A percentile compares a stretch with the other conserved stretches of the same genome.
Evolutionary conservation across 2,113 vertebrate genomes (phyloP).

Genomic region (Oostethus manadensis): DNA sequence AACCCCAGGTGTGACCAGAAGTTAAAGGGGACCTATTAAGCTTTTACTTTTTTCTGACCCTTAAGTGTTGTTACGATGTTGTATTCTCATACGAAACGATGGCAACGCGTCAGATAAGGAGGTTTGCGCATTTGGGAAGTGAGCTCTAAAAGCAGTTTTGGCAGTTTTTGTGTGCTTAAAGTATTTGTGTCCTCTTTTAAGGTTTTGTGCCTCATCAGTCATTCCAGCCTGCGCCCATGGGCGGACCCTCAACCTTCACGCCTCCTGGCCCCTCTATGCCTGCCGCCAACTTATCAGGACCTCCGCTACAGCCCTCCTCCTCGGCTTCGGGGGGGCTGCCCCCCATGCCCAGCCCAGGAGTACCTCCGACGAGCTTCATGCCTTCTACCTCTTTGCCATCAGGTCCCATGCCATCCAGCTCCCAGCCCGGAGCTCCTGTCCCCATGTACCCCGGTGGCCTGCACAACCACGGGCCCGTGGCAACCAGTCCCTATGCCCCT

Average conservation of each 20-base stretch:
- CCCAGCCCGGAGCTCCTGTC: slow-evolving; percentile 60
- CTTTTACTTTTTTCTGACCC: too few relatives aligned
- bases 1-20: slow-evolving; percentile 54
- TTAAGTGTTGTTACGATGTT: too few relatives aligned
- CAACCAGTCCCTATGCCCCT: slow-evolving; percentile 58
- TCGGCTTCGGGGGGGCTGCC: slow-evolving; percentile 42
- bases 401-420: slow-evolving; percentile 44
- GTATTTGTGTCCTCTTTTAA: slow-evolving; percentile 42
- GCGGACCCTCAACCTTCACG: slow-evolving; percentile 61
- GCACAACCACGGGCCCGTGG: slow-evolving; percentile 47
- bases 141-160: too few relatives aligned
- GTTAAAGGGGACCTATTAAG: too few relatives aligned
- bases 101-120: too few relatives aligned
- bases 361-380: slow-evolving; percentile 62
- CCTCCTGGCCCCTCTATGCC: slow-evolving; percentile 63
- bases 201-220: slow-evolving; percentile 72
- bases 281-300: slow-evolving; percentile 58
- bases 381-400: slow-evolving; percentile 62
- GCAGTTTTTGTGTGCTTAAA: neutral
- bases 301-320: slow-evolving; percentile 40
- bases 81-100: too few relatives aligned
- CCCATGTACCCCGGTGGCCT: slow-evolving; percentile 54
- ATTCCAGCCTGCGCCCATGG: slow-evolving; percentile 61
- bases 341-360: slow-evolving; percentile 60
- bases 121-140: too few relatives aligned